Evolutionary conservation across 2,888 invertebrate species (phyloP), one percentile per base, ranked within the genome.

Genomic region (Erebia epiphron): DNA sequence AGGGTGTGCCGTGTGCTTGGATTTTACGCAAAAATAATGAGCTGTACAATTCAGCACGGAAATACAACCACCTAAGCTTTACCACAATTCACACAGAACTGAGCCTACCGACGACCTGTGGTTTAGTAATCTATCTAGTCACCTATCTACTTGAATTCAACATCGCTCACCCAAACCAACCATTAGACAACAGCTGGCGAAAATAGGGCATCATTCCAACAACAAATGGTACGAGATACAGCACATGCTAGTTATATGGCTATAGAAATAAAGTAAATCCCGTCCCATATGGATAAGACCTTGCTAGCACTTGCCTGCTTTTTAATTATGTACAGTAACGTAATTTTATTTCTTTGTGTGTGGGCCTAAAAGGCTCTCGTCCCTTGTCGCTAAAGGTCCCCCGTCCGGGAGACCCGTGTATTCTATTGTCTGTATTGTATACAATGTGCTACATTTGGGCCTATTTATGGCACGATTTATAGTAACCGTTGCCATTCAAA

Each of bases 281-380:
- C 13, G 18, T 18, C 16, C 11, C 43, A 46, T 54, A 65, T 65
- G 65, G 13, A 56, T 43, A 35, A 54, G 9, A 41, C 8, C 56
- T 43, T 41, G 65, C 65, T 41, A 46, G 26, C 56, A 41, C 43
- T 56, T 56, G 43, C 26, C 57, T 54, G 46, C 26, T 67, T 58
- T 58, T 58, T 58, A 67, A 58, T 57, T 57, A 66, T 57, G n/a
- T 35, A 54, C 43, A 56, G 62, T 58, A 52, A 63, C 57, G 46
- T 71, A n/a, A 60, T 71, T 68, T 65, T 61, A 50, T 49, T 68
- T 71, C 65, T 65, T 68, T 68, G 65, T 68, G 61, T 65, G n/a
- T 43, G 67, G 57, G 49, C 26, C 57, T 58, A 69, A 69, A 49
- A 66, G 65, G 52, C 50, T 35, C 57, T 52, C 16, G 43, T 57